A percentile compares a stretch with the other conserved stretches of the same genome.
Evolutionary conservation across 2,797 vertebrate species (phyloP).

Genomic region (Thaleichthys pacificus): DNA sequence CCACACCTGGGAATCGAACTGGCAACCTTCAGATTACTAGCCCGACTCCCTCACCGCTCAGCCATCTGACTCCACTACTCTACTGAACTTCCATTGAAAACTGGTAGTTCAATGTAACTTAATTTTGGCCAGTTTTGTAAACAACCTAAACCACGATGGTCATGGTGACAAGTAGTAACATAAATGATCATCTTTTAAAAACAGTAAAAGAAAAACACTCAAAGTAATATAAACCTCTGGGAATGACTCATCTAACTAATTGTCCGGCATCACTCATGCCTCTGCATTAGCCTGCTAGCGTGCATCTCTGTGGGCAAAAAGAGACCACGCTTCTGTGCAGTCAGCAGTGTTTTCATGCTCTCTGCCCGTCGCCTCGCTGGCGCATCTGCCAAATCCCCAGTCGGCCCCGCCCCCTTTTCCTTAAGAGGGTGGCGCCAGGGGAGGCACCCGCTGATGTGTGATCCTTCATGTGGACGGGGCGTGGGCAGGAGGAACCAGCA

Average conservation of each 20-base stretch:
- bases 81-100: too few species aligned
- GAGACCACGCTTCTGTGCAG: conserved; percentile 41
- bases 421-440: conserved; percentile 55
- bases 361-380: conserved; percentile 46
- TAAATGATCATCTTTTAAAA: too few species aligned
- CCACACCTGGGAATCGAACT: too few species aligned
- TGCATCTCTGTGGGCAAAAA: conserved; percentile 23
- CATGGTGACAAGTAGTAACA: too few species aligned
- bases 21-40: too few species aligned
- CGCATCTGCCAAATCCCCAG: conserved; percentile 45
- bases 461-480: conserved; percentile 76
- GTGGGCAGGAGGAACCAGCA: conserved; percentile 73
- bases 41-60: too few species aligned
- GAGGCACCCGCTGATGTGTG: conserved; percentile 59
- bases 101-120: too few species aligned
- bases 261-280: not conserved
- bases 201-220: too few species aligned
- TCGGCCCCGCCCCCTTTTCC: conserved; percentile 55
- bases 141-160: too few species aligned
- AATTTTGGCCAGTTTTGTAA: too few species aligned
- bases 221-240: not conserved
- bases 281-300: not conserved
- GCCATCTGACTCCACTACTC: too few species aligned
- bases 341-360: conserved; percentile 58
- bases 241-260: not conserved